phyloP scores from a whole-genome alignment of 2,888 invertebrate genomes.

The Drosophila formosana region DNA sequence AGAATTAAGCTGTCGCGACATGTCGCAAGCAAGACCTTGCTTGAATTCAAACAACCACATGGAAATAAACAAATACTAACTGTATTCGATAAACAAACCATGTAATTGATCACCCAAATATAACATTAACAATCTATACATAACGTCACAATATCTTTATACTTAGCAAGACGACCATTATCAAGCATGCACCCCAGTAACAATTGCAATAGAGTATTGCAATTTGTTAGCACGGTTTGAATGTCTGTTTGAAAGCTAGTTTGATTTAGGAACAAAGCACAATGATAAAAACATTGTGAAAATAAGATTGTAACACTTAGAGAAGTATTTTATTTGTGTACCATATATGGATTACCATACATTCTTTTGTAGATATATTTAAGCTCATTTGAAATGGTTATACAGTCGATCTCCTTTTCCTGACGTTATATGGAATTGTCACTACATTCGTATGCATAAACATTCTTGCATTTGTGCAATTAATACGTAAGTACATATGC shows the following conservation, averaged over 20 bases:
- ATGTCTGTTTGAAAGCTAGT: too few species aligned
- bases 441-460: too few species aligned
- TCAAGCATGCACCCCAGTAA: neutral
- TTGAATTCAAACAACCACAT: neutral
- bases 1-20: neutral
- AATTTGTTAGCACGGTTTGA: too few species aligned
- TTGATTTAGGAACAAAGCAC: too few species aligned
- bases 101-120: neutral
- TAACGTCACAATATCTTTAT: neutral
- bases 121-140: neutral
- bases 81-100: neutral
- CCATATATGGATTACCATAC: too few species aligned
- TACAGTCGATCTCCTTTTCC: neutral
- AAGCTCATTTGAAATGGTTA: too few species aligned
- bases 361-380: too few species aligned
- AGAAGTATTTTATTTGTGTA: too few species aligned
- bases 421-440: neutral
- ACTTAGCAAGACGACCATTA: neutral
- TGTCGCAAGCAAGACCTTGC: neutral
- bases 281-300: too few species aligned
- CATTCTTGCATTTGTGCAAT: neutral
- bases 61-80: slow-evolving; percentile 1
- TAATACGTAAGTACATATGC: neutral
- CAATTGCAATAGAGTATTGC: too few species aligned
- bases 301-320: too few species aligned